phyloP scores from a whole-genome alignment of 2,113 vertebrate genomes.

The Hystrix brachyura region DNA sequence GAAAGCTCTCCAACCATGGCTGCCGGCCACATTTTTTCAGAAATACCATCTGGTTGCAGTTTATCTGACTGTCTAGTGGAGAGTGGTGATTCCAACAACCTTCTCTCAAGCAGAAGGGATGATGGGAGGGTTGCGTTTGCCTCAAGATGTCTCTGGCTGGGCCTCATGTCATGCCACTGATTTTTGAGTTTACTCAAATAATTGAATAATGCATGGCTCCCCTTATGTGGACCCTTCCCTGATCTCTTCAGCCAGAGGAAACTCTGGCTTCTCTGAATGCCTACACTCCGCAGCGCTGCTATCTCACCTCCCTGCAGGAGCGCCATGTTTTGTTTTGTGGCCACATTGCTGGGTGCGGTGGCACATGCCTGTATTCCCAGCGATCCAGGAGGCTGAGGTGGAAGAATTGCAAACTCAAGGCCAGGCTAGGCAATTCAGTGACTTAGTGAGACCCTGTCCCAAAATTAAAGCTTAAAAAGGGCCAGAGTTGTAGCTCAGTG shows the following conservation, averaged over 20 bases:
- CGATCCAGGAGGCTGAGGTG: background rate
- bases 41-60: constrained; percentile 60
- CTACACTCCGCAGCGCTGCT: rapidly evolving
- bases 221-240: background rate
- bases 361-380: background rate
- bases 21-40: constrained; percentile 13
- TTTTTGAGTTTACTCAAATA: background rate
- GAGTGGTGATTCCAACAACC: background rate
- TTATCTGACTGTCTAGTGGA: background rate
- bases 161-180: background rate
- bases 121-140: background rate
- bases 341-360: background rate
- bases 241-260: background rate
- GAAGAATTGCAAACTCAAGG: background rate
- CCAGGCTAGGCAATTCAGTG: background rate
- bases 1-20: background rate
- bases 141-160: background rate
- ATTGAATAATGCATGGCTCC: background rate
- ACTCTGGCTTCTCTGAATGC: rapidly evolving
- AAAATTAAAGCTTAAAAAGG: background rate
- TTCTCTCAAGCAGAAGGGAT: background rate
- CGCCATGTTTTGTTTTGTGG: background rate
- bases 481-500: background rate
- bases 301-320: background rate
- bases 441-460: background rate